Conservation (phyloP, 2,113 vertebrate genomes). For the Rostratula benghalensis region DNA sequence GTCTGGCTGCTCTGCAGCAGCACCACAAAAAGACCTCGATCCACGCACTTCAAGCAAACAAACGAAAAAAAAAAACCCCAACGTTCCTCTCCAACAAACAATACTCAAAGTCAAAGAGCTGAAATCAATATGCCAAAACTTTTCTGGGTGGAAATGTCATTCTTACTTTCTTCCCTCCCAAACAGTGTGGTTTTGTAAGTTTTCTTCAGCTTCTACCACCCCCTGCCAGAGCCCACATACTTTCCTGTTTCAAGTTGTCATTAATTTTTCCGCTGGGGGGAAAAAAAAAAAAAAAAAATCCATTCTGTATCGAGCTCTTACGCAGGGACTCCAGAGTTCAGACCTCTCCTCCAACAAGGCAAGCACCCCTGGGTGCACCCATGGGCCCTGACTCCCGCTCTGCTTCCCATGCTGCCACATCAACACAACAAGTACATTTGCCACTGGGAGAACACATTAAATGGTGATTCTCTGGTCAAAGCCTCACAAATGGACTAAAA, state of each 20-base stretch:
- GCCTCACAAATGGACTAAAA: background rate
- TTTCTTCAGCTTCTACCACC: background rate
- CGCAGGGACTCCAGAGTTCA: accelerated
- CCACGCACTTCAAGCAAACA: background rate
- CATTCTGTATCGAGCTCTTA: background rate
- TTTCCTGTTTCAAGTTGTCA: background rate
- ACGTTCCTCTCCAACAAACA: background rate
- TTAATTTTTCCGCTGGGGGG: background rate
- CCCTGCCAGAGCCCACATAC: background rate
- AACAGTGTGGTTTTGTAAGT: background rate
- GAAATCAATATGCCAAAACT: background rate
- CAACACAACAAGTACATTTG: background rate
- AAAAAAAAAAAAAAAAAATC: background rate
- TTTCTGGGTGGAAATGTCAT: background rate
- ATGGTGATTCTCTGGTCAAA: background rate
- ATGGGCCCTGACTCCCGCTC: background rate
- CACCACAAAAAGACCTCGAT: accelerated
- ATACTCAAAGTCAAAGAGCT: background rate
- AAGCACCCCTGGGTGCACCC: background rate
- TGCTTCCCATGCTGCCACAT: accelerated
- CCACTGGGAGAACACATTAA: background rate
- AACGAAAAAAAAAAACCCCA: background rate
- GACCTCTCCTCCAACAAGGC: background rate
- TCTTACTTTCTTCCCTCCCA: background rate
- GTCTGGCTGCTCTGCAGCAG: background rate